These are phyloP conservation scores for Cephus rjabovi DNA, from an alignment of 2,888 invertebrate genomes.

Conservation along the genomic window DNA sequence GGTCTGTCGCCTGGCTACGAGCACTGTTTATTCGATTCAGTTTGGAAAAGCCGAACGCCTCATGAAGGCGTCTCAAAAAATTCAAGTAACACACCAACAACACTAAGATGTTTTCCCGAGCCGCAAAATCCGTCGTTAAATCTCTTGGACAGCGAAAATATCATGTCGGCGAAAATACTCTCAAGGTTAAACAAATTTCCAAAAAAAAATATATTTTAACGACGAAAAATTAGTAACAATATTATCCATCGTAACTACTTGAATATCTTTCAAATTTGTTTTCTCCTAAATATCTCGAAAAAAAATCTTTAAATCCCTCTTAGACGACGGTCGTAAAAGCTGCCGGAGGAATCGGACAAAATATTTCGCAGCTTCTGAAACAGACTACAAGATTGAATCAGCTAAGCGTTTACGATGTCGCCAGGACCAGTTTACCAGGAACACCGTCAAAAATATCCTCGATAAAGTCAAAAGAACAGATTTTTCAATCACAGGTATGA, in stretches of 20 bases:
- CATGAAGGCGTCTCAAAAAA: slow-evolving; percentile 45
- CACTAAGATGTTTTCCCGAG: slow-evolving; percentile 52
- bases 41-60: slow-evolving; percentile 44
- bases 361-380: background rate
- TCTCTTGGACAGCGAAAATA: slow-evolving; percentile 37
- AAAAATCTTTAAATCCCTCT: background rate
- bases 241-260: background rate
- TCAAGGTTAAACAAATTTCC: background rate
- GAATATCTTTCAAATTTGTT: background rate
- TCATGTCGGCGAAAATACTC: slow-evolving; percentile 4
- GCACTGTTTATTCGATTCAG: slow-evolving; percentile 29
- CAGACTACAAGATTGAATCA: background rate
- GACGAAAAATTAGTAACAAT: background rate
- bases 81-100: slow-evolving; percentile 39
- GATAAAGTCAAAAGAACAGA: background rate
- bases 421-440: background rate
- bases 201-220: background rate
- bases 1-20: slow-evolving; percentile 25
- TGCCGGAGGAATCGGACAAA: slow-evolving; percentile 4
- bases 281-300: background rate
- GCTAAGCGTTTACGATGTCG: background rate
- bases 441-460: background rate
- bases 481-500: background rate
- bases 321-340: background rate
- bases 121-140: slow-evolving; percentile 52